A percentile compares a stretch with the other conserved stretches of the same genome.
These are phyloP conservation scores for Mycogona germanica DNA, from an alignment of 2,888 invertebrate genomes.

Conservation along the genomic window DNA sequence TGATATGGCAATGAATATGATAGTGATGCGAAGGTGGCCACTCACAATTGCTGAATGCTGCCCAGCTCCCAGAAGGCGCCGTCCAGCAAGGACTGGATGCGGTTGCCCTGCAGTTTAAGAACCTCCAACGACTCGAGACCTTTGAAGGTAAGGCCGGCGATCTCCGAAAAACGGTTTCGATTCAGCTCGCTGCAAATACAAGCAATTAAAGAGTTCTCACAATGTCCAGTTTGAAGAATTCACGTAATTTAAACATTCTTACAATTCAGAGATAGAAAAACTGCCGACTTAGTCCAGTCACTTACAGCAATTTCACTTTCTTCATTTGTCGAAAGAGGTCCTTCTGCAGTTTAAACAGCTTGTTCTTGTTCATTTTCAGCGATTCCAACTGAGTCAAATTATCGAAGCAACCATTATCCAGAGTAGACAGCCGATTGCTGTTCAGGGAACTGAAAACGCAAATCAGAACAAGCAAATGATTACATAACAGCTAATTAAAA, in stretches of 20 bases:
- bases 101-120: constrained; percentile 67
- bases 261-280: constrained; percentile 7
- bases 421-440: constrained; percentile 55
- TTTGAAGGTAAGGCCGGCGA: constrained; percentile 70
- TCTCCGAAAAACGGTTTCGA: constrained; percentile 63
- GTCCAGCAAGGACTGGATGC: constrained; percentile 63
- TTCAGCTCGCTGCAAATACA: constrained; percentile 55
- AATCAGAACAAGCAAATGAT: constrained; percentile 10
- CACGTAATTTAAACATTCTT: constrained; percentile 21
- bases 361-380: constrained; percentile 69
- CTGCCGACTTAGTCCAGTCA: too few species aligned
- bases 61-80: constrained; percentile 81
- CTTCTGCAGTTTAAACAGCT: constrained; percentile 45
- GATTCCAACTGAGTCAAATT: constrained; percentile 56
- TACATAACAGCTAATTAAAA: constrained; percentile 5
- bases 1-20: background rate
- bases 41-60: constrained; percentile 47
- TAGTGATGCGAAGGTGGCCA: constrained; percentile 22
- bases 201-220: background rate
- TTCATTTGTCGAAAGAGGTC: constrained; percentile 56
- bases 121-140: constrained; percentile 57
- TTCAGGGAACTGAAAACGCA: constrained; percentile 47
- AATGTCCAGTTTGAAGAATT: constrained; percentile 17
- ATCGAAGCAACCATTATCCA: constrained; percentile 58
- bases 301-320: constrained; percentile 57